Evolutionary conservation across 2,888 invertebrate species (phyloP).

Genomic region (Eilema griseolum): DNA sequence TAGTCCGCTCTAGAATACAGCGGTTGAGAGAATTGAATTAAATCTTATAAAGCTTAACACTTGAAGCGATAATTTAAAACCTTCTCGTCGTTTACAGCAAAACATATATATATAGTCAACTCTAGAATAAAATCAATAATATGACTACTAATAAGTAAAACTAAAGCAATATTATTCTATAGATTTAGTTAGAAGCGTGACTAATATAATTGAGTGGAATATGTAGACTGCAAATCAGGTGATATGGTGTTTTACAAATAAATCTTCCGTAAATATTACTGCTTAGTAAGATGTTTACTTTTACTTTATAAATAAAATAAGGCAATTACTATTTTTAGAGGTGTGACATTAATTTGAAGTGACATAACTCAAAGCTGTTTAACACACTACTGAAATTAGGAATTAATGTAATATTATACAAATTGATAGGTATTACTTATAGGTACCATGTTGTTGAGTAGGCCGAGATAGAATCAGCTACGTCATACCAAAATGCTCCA

Average conservation of each 20-base stretch:
- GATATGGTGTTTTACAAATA: constrained; percentile 64
- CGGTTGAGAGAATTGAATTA: neutral
- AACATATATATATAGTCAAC: constrained; percentile 35
- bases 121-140: constrained; percentile 53
- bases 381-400: neutral
- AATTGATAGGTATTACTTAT: neutral
- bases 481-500: too few relatives aligned
- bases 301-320: constrained; percentile 30
- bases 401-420: neutral
- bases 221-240: constrained; percentile 77
- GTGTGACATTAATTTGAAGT: constrained; percentile 32
- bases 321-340: constrained; percentile 49
- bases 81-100: constrained; percentile 47
- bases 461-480: too few relatives aligned
- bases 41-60: neutral
- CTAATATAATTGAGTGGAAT: constrained; percentile 63
- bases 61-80: neutral
- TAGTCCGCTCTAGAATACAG: neutral
- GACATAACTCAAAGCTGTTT: neutral
- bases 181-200: constrained; percentile 63
- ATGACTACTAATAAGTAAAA: constrained; percentile 61
- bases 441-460: neutral
- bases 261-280: constrained; percentile 61
- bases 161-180: constrained; percentile 66
- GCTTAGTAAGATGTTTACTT: constrained; percentile 52